A percentile compares a stretch with the other conserved stretches of the same genome.
Evolutionary conservation across 2,888 invertebrate species (phyloP).

Genomic region (Galeruca laticollis): DNA sequence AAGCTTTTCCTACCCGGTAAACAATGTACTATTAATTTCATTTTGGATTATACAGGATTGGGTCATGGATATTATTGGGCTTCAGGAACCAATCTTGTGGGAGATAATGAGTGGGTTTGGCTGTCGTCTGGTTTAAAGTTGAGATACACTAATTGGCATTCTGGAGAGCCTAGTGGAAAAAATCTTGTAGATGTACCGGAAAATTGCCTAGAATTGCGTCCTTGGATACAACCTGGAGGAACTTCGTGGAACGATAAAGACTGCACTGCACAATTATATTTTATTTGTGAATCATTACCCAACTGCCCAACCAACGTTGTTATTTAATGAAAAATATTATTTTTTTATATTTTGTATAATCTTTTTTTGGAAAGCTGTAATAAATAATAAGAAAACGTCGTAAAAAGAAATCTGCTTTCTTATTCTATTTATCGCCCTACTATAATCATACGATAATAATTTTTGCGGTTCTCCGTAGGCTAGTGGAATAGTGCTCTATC

Average conservation of each 20-base stretch:
- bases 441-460: too few relatives aligned
- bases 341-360: too few relatives aligned
- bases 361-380: too few relatives aligned
- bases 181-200: conserved; percentile 17
- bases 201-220: conserved; percentile 33
- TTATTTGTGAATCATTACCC: conserved; percentile 30
- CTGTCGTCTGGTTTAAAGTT: conserved; percentile 30
- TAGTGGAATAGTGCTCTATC: too few relatives aligned
- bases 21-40: not conserved
- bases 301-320: not conserved
- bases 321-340: not conserved
- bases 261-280: conserved; percentile 22
- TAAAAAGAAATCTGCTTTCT: too few relatives aligned
- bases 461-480: too few relatives aligned
- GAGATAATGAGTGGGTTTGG: conserved; percentile 29
- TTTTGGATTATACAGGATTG: conserved; percentile 17
- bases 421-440: too few relatives aligned
- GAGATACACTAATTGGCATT: conserved; percentile 35
- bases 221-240: conserved; percentile 15
- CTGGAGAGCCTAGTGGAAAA: conserved; percentile 30
- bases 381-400: too few relatives aligned
- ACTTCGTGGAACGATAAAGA: conserved; percentile 35
- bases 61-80: conserved; percentile 26
- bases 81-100: conserved; percentile 27
- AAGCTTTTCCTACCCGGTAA: too few relatives aligned